phyloP scores from a whole-genome alignment of 1,140 invertebrate species.

The Caenorhabditis inopinata region DNA sequence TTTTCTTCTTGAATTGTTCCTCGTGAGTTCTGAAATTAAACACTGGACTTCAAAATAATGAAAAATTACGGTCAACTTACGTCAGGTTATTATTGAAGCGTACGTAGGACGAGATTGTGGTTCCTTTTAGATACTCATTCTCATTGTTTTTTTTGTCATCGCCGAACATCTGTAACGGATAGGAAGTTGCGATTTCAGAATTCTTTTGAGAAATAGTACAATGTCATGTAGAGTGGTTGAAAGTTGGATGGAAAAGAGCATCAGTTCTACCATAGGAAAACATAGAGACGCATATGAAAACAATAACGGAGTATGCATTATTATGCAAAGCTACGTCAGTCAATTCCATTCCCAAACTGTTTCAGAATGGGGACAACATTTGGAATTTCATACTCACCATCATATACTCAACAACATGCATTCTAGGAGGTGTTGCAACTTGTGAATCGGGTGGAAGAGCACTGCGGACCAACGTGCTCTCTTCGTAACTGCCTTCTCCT shows the following conservation, averaged over 20 bases:
- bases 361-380: too few relatives aligned
- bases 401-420: slow-evolving; percentile 52
- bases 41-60: neutral
- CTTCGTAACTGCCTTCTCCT: slow-evolving; percentile 50
- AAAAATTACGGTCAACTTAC: neutral
- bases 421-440: slow-evolving; percentile 45
- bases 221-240: neutral
- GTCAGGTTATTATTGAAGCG: slow-evolving; percentile 48
- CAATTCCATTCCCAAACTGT: too few relatives aligned
- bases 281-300: neutral
- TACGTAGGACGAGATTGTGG: slow-evolving; percentile 51
- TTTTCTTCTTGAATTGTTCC: slow-evolving; percentile 49
- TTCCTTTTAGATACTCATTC: slow-evolving; percentile 40
- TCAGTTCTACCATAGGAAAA: neutral
- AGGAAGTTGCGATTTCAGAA: neutral
- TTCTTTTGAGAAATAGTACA: neutral
- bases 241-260: neutral
- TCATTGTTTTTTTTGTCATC: slow-evolving; percentile 43
- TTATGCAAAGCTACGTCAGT: slow-evolving; percentile 2
- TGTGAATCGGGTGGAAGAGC: slow-evolving; percentile 27
- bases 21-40: slow-evolving; percentile 47
- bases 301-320: neutral
- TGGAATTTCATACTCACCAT: slow-evolving; percentile 13
- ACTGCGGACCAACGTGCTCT: slow-evolving; percentile 39
- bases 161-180: slow-evolving; percentile 20